Conservation (phyloP, 2,113 vertebrate genomes). For the Ictalurus furcatus region DNA sequence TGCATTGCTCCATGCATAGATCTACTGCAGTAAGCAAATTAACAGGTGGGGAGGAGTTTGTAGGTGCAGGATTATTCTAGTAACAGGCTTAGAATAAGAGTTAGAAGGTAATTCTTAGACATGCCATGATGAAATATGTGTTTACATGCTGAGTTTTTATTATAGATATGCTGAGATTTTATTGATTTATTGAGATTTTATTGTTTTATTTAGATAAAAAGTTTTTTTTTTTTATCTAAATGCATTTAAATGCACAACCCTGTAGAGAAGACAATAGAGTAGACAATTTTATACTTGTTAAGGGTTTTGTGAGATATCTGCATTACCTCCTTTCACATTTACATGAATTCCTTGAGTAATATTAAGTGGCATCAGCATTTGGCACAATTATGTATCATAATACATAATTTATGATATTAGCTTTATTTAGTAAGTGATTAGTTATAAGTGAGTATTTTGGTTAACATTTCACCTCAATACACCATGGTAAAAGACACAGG, state of each 20-base stretch:
- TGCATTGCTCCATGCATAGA: constrained; percentile 72
- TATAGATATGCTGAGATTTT: no score
- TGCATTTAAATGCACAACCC: background rate
- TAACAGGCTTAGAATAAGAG: constrained; percentile 76
- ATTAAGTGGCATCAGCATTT: background rate
- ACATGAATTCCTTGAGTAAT: background rate
- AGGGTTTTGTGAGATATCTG: background rate
- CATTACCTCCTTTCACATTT: background rate
- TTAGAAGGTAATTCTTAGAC: constrained; percentile 72
- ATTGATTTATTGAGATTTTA: no score
- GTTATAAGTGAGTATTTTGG: background rate
- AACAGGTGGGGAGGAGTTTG: constrained; percentile 65
- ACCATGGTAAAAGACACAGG: background rate
- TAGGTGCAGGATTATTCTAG: constrained; percentile 70
- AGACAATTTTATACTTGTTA: background rate
- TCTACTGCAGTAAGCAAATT: constrained; percentile 63
- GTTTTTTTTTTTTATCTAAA: background rate
- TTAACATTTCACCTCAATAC: background rate
- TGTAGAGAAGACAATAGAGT: background rate
- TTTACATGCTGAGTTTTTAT: background rate
- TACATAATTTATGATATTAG: background rate
- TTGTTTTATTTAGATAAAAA: no score
- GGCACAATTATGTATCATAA: background rate
- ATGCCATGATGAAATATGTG: background rate
- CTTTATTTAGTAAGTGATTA: background rate